phyloP scores from a whole-genome alignment of 1,140 invertebrate genomes.

The Uloborus diversus region DNA sequence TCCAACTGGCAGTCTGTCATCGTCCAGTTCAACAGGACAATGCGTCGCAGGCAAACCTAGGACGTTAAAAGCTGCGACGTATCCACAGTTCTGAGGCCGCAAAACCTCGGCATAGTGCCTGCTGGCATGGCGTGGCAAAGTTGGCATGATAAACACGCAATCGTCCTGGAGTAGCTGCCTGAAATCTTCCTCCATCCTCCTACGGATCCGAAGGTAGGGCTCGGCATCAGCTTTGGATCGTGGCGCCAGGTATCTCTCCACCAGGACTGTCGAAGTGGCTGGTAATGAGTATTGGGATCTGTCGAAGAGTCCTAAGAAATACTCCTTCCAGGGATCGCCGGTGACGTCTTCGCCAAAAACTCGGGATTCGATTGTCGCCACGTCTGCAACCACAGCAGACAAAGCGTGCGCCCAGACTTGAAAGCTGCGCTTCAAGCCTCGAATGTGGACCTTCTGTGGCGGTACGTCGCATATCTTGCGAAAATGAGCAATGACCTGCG shows the following conservation, averaged over 20 bases:
- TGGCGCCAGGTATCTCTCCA: conserved; percentile 27
- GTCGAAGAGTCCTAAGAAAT: conserved; percentile 10
- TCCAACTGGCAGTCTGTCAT: conserved; percentile 66
- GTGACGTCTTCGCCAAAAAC: conserved; percentile 28
- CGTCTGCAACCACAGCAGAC: conserved; percentile 14
- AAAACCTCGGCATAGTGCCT: conserved; percentile 85
- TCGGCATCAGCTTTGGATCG: conserved; percentile 34
- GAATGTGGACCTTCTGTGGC: conserved; percentile 28
- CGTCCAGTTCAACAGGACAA: conserved; percentile 65
- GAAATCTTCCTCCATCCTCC: conserved; percentile 50
- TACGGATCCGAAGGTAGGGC: conserved; percentile 27
- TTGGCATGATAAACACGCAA: conserved; percentile 75
- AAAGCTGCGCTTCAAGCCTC: conserved; percentile 37
- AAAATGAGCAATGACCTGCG: conserved; percentile 39
- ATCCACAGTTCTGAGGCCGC: conserved; percentile 85
- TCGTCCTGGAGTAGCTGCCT: conserved; percentile 78
- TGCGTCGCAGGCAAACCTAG: conserved; percentile 66
- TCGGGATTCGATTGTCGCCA: conserved; percentile 20
- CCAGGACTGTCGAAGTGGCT: not conserved
- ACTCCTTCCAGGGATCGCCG: conserved; percentile 14
- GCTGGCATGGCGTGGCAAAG: conserved; percentile 79
- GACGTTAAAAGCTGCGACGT: conserved; percentile 71
- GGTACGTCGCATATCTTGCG: conserved; percentile 41
- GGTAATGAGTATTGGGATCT: conserved; percentile 34
- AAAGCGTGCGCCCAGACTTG: conserved; percentile 42